Percentiles rank a stretch among this genome's conserved stretches.
Conservation (phyloP, 2,888 invertebrate genomes). For the Zeuzera pyrina region DNA sequence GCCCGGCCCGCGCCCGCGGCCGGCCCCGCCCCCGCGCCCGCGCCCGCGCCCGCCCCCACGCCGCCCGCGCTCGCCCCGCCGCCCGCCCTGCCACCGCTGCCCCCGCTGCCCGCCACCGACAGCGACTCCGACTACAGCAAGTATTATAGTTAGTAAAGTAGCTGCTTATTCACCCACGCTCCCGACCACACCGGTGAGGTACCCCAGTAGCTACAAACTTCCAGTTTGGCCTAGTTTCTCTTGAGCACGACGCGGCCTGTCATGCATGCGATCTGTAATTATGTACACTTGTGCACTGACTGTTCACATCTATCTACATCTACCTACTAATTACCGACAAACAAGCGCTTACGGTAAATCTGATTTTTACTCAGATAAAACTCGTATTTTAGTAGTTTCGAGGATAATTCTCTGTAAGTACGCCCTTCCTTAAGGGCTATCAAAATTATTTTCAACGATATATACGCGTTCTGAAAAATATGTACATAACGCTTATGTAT, state of each 20-base stretch:
- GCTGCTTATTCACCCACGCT: slow-evolving; percentile 50
- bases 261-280: too few species aligned
- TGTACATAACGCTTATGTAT: too few species aligned
- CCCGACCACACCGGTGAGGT: slow-evolving; percentile 26
- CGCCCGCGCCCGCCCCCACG: slow-evolving; percentile 10
- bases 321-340: too few species aligned
- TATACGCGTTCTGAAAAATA: too few species aligned
- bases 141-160: slow-evolving; percentile 71
- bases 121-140: slow-evolving; percentile 70
- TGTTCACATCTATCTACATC: too few species aligned
- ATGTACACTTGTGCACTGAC: too few species aligned
- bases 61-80: slow-evolving; percentile 12
- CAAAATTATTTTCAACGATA: too few species aligned
- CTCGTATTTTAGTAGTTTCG: too few species aligned
- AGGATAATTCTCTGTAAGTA: too few species aligned
- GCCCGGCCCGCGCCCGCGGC: slow-evolving; percentile 31
- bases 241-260: slow-evolving; percentile 13
- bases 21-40: slow-evolving; percentile 18
- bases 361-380: too few species aligned
- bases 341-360: too few species aligned
- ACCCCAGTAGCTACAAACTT: slow-evolving; percentile 14
- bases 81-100: not conserved
- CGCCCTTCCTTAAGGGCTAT: too few species aligned
- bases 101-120: slow-evolving; percentile 28
- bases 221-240: slow-evolving; percentile 12